Conservation (phyloP, 2,113 vertebrate species). For the Plestiodon gilberti region DNA sequence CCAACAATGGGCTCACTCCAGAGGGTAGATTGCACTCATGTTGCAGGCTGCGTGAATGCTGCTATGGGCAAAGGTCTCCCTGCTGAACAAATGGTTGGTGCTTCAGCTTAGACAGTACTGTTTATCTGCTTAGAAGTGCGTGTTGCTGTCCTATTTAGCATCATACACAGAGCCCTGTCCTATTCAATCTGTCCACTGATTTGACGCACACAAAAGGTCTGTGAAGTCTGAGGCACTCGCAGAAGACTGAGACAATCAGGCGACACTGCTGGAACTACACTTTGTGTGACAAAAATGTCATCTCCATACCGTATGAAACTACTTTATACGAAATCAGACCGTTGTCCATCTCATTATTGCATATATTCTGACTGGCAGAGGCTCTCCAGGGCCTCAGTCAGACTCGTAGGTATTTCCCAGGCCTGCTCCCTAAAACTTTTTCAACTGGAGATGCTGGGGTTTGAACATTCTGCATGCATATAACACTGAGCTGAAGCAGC, state of each 20-base stretch:
- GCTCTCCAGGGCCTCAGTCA: not conserved
- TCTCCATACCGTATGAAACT: not conserved
- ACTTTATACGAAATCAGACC: not conserved
- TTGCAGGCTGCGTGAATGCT: not conserved
- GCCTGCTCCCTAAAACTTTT: not conserved
- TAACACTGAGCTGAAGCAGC: not conserved
- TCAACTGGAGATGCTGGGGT: not conserved
- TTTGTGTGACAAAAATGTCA: too few species aligned
- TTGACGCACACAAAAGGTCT: not conserved
- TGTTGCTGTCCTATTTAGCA: not conserved
- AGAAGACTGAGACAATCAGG: too few species aligned
- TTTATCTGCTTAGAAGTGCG: not conserved
- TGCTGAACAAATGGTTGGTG: not conserved
- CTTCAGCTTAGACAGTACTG: not conserved
- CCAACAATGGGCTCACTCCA: not conserved
- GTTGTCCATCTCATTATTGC: not conserved
- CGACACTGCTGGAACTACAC: not conserved
- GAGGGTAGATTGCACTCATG: not conserved
- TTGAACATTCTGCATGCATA: not conserved
- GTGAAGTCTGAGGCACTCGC: not conserved
- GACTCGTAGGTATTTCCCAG: too few species aligned
- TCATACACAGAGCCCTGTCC: not conserved
- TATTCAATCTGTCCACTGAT: not conserved
- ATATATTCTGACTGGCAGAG: not conserved
- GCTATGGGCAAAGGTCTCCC: not conserved